Conservation (phyloP, 2,113 vertebrate species). For the Fregetta grallaria region DNA sequence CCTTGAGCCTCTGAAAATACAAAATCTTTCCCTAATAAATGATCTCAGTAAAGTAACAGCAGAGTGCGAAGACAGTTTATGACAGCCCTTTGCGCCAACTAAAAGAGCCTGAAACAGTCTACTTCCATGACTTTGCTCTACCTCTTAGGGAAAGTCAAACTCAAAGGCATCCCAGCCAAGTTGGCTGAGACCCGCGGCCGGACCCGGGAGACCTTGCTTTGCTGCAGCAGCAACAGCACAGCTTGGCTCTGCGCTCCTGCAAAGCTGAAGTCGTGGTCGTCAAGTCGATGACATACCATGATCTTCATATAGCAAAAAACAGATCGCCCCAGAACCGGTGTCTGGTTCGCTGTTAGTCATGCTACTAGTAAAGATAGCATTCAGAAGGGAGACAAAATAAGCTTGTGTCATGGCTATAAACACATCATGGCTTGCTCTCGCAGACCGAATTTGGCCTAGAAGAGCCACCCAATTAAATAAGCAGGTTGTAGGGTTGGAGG, state of each 20-base stretch:
- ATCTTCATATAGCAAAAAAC: neutral
- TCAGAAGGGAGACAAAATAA: neutral
- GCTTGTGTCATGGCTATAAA: neutral
- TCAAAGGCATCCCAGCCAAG: neutral
- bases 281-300: fast-evolving
- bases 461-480: neutral
- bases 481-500: neutral
- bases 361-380: neutral
- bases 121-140: neutral
- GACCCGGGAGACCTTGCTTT: neutral
- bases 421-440: neutral
- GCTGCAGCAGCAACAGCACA: neutral
- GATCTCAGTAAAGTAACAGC: neutral
- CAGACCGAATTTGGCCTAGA: neutral
- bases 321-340: neutral
- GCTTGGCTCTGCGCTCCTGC: neutral
- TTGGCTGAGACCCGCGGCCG: fast-evolving
- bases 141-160: neutral
- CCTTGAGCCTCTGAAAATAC: neutral
- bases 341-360: neutral
- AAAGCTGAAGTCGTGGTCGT: neutral
- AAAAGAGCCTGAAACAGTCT: neutral
- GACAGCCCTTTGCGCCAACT: neutral
- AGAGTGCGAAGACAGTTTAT: neutral
- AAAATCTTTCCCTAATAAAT: neutral